A percentile compares a stretch with the other conserved stretches of the same genome.
phyloP scores from a whole-genome alignment of 2,888 invertebrate genomes.

The Dicycla oo region DNA sequence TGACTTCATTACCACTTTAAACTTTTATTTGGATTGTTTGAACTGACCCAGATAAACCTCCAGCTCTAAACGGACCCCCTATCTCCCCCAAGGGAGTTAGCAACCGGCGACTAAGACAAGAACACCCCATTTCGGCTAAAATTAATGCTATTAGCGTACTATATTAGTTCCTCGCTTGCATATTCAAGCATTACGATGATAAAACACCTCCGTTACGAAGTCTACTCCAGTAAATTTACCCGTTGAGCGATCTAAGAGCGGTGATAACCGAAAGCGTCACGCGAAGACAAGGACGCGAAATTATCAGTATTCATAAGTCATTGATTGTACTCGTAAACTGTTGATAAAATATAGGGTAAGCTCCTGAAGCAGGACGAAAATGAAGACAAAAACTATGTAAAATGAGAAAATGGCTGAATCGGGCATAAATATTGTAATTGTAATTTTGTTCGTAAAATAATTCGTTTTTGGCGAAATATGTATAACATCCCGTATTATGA shows the following conservation, averaged over 20 bases:
- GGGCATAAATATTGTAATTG: neutral
- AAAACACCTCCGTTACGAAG: slow-evolving; percentile 70
- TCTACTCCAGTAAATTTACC: slow-evolving; percentile 73
- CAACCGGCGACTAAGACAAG: slow-evolving; percentile 22
- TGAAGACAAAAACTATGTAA: neutral
- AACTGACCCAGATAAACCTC: neutral
- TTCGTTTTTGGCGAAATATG: neutral
- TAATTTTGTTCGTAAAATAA: neutral
- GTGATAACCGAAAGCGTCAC: slow-evolving; percentile 77
- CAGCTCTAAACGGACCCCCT: neutral
- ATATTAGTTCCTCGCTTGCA: slow-evolving; percentile 48
- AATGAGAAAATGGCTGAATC: slow-evolving; percentile 1
- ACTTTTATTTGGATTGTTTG: neutral
- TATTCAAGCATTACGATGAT: slow-evolving; percentile 59
- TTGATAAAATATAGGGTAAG: slow-evolving; percentile 26
- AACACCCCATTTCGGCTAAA: slow-evolving; percentile 46
- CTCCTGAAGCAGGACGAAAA: slow-evolving; percentile 10
- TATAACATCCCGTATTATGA: neutral
- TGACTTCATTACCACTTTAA: no score
- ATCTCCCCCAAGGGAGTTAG: neutral
- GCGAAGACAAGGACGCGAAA: slow-evolving; percentile 74
- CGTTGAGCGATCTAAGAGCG: slow-evolving; percentile 72
- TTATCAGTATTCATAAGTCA: slow-evolving; percentile 77
- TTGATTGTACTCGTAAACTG: slow-evolving; percentile 65
- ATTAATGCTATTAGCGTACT: slow-evolving; percentile 49